Conservation (phyloP, 2,797 vertebrate genomes). For the Pipistrellus pipistrellus region DNA sequence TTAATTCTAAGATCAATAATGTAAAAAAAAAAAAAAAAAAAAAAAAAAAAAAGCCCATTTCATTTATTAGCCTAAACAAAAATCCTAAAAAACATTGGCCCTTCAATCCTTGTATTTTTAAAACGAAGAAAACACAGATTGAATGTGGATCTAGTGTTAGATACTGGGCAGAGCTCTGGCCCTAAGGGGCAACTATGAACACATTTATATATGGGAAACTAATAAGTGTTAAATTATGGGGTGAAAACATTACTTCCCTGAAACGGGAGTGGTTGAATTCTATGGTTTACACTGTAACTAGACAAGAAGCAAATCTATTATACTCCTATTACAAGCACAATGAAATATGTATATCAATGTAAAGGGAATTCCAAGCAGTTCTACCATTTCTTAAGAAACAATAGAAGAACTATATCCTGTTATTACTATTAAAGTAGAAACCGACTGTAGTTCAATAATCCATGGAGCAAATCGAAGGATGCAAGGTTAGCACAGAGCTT, state of each 20-base stretch:
- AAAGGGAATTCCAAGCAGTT: background rate
- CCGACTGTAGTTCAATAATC: background rate
- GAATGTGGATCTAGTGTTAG: background rate
- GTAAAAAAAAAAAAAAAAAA: background rate
- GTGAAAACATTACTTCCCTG: background rate
- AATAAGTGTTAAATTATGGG: background rate
- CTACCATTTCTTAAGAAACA: background rate
- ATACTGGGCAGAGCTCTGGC: background rate
- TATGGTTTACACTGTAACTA: background rate
- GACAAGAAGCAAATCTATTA: background rate
- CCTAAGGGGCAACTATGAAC: background rate
- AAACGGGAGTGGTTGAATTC: background rate
- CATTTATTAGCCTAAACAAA: constrained; percentile 3
- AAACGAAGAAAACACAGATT: background rate
- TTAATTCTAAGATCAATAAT: background rate
- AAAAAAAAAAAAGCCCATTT: background rate
- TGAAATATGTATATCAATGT: background rate
- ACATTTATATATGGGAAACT: background rate
- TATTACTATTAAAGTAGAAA: background rate
- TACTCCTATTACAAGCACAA: background rate
- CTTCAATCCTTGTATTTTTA: constrained; percentile 36
- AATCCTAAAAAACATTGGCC: background rate
- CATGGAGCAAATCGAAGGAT: too few species aligned
- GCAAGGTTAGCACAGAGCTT: background rate
- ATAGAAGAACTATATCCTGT: background rate